Evolutionary conservation across 2,797 vertebrate genomes (phyloP).

Genomic region (Apogon talboti): DNA sequence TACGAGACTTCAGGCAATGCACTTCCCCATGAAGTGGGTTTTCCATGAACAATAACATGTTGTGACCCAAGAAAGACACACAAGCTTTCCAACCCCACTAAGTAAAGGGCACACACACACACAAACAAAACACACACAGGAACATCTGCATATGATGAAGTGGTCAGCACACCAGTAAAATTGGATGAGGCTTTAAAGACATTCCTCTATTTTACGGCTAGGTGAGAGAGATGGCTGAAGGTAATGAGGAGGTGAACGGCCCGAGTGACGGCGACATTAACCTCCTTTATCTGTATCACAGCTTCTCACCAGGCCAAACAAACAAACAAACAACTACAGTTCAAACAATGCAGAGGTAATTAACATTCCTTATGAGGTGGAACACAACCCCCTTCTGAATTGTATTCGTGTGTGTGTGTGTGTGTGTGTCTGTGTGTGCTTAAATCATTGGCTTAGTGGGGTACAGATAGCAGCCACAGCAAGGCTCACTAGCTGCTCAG

Average conservation of each 20-base stretch:
- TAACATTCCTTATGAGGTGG: conserved; percentile 75
- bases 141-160: conserved; percentile 82
- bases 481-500: conserved; percentile 21
- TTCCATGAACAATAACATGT: conserved; percentile 65
- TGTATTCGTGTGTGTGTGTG: conserved; percentile 41
- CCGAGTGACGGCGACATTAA: conserved; percentile 54
- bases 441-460: conserved; percentile 3
- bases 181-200: conserved; percentile 81
- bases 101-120: conserved; percentile 14
- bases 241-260: conserved; percentile 71
- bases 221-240: conserved; percentile 62
- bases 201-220: conserved; percentile 78
- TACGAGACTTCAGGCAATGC: conserved; percentile 42
- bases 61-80: conserved; percentile 57
- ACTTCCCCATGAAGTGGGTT: conserved; percentile 50
- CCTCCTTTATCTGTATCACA: conserved; percentile 70
- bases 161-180: conserved; percentile 78
- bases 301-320: conserved; percentile 68
- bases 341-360: conserved; percentile 69
- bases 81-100: conserved; percentile 9
- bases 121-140: conserved; percentile 22
- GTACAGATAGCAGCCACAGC: conserved; percentile 12
- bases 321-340: conserved; percentile 58
- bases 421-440: conserved; percentile 10
- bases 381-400: conserved; percentile 54